Evolutionary conservation across 2,113 vertebrate genomes (phyloP).

Genomic region (Rynchops niger): DNA sequence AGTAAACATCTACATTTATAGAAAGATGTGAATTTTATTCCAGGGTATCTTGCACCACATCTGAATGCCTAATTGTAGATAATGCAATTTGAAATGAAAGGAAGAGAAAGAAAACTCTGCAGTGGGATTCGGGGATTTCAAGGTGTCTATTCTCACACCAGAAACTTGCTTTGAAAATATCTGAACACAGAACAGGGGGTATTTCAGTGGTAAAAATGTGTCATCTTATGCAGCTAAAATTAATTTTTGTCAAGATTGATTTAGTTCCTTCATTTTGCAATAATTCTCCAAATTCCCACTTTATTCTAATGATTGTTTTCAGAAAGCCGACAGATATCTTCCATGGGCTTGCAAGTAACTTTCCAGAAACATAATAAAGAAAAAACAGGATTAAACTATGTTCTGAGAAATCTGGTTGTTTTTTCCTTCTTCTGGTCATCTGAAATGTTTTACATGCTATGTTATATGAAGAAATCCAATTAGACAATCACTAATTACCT

Average conservation of each 20-base stretch:
- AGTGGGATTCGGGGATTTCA: not conserved
- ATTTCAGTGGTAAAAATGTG: not conserved
- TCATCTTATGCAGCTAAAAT: not conserved
- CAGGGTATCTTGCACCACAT: not conserved
- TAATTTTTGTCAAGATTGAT: not conserved
- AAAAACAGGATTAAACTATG: not conserved
- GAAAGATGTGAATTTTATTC: not conserved
- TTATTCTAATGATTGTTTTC: not conserved
- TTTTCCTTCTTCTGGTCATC: not conserved
- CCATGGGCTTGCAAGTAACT: not conserved
- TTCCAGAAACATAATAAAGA: not conserved
- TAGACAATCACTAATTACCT: not conserved
- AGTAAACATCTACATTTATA: not conserved
- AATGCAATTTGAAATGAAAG: not conserved
- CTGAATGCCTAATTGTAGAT: not conserved
- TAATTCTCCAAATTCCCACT: not conserved
- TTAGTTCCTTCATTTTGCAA: not conserved
- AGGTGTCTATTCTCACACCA: not conserved
- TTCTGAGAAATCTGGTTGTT: not conserved
- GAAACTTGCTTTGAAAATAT: not conserved
- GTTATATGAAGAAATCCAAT: not conserved
- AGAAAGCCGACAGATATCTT: not conserved
- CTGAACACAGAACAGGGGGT: not conserved
- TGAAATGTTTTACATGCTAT: not conserved
- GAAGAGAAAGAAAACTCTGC: not conserved